Base-by-base conservation (phyloP, 2,888 invertebrate genomes). In the Nebria brevicollis region DNA sequence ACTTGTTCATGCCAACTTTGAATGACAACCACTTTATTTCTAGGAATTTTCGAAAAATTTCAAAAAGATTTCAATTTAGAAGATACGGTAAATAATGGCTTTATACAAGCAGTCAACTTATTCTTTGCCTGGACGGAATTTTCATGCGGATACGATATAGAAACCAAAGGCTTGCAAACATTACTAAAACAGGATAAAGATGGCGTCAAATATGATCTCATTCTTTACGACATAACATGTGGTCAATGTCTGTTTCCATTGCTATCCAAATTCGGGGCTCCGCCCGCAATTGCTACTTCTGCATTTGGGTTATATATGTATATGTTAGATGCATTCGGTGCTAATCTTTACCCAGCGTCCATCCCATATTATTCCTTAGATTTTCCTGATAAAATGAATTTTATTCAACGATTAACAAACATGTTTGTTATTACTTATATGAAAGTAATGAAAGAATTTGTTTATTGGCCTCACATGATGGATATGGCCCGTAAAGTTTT, bases 321-420 rank as follows among this genome's bases (percentile, higher is more conserved):
- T 43, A n/a, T 75, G 4, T 11, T 74, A 7, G 1, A 34, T n/a
- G 15, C 34, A 10, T 77, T 73, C 70, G 82, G 77, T 10, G 11
- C 65, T 8, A 73, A 77, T 70, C 8, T 54, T 26, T 42, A 82
- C n/a, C 34, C 64, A 3, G 64, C 82, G 1, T 70, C 65, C 15
- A 43, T 75, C 34, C 82, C 82, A 34, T 26, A 41, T 10, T 75
- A 66, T 75, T 13, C 72, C 10, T 11, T 77, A 4, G 11, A n/a
- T 13, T 82, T 68, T 13, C 79, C 77, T 26, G 73, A 77, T 66
- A 13, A 77, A 10, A 83, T 83, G 83, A 73, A n/a, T 70, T 82
- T 82, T 43, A 8, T 15, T 25, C 74, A 82, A 77, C 72, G 83
- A n/a, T 15, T 74, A 26, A 64, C 11, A 83, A 83, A 72, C 73